Conservation (phyloP, 2,888 invertebrate genomes). For the Camponotus fellah region DNA sequence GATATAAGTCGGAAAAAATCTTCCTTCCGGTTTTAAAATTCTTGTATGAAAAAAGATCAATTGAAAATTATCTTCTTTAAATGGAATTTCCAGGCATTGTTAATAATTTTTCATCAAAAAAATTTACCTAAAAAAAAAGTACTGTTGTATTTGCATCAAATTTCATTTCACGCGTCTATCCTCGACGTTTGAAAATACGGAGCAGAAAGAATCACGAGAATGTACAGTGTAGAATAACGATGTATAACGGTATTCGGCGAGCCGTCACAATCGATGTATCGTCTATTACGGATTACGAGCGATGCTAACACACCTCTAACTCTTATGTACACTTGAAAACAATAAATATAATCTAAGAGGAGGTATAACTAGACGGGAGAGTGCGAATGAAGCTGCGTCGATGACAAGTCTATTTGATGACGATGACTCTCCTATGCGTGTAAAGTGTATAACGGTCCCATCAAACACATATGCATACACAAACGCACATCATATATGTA, state of each 20-base stretch:
- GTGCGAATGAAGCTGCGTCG: conserved; percentile 54
- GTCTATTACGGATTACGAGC: conserved; percentile 50
- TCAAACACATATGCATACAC: conserved; percentile 57
- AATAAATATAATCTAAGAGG: conserved; percentile 65
- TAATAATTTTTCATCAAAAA: neutral
- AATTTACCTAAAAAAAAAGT: neutral
- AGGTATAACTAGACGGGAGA: conserved; percentile 58
- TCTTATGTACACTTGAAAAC: conserved; percentile 57
- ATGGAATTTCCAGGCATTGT: neutral
- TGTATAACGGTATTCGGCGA: conserved; percentile 22
- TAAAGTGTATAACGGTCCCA: conserved; percentile 54
- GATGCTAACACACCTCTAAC: conserved; percentile 47
- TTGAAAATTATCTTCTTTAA: neutral
- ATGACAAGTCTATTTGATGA: conserved; percentile 55
- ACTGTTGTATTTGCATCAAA: no score
- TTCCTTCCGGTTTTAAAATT: neutral
- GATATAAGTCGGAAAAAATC: neutral
- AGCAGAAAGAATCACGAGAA: conserved; percentile 37
- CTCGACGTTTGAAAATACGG: conserved; percentile 27
- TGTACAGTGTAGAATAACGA: conserved; percentile 75
- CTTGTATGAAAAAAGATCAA: neutral
- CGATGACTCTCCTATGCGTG: conserved; percentile 56
- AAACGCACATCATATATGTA: conserved; percentile 36
- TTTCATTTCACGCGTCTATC: conserved; percentile 21
- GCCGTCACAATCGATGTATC: conserved; percentile 57